A percentile compares a stretch with the other conserved stretches of the same genome.
phyloP scores from a whole-genome alignment of 2,797 vertebrate species.

The Adrianichthys oophorus region DNA sequence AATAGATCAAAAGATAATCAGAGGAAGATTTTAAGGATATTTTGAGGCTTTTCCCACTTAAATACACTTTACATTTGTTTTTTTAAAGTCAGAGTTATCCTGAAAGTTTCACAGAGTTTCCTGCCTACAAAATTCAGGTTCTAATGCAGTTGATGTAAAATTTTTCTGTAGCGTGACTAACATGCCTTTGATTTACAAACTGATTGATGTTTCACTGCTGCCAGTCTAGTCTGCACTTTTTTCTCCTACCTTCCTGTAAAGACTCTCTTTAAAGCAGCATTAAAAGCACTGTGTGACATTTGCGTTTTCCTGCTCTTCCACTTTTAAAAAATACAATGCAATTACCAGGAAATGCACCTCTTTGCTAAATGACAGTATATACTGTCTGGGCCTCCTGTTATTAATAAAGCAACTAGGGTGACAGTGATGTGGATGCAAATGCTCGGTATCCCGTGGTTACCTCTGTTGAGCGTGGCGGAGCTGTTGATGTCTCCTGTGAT shows the following conservation, averaged over 20 bases:
- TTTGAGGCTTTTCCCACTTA: too few relatives aligned
- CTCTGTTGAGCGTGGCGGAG: conserved; percentile 97
- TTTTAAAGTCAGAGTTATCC: too few relatives aligned
- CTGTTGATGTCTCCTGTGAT: conserved; percentile 99
- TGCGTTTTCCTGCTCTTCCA: conserved; percentile 18
- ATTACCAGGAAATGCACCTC: conserved; percentile 44
- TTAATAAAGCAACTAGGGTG: conserved; percentile 58
- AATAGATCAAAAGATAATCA: too few relatives aligned
- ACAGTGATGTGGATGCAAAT: conserved; percentile 66
- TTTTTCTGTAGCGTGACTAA: neutral
- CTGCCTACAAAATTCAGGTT: too few relatives aligned
- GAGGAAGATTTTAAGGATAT: too few relatives aligned
- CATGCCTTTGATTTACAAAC: conserved; percentile 20
- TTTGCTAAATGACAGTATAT: conserved; percentile 58
- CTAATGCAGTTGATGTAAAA: too few relatives aligned
- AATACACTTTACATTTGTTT: too few relatives aligned
- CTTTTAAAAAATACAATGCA: conserved; percentile 27
- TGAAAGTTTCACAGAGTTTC: too few relatives aligned
- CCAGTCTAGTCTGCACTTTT: conserved; percentile 11
- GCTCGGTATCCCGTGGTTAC: conserved; percentile 82
- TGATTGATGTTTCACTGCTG: conserved; percentile 29
- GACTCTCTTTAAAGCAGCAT: conserved; percentile 26
- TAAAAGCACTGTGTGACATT: conserved; percentile 27
- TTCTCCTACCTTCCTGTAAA: conserved; percentile 16
- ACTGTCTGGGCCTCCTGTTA: conserved; percentile 45